Evolutionary conservation across 2,113 vertebrate species (phyloP), one percentile per base, ranked within the genome.

Genomic region (Odocoileus hemionus): DNA sequence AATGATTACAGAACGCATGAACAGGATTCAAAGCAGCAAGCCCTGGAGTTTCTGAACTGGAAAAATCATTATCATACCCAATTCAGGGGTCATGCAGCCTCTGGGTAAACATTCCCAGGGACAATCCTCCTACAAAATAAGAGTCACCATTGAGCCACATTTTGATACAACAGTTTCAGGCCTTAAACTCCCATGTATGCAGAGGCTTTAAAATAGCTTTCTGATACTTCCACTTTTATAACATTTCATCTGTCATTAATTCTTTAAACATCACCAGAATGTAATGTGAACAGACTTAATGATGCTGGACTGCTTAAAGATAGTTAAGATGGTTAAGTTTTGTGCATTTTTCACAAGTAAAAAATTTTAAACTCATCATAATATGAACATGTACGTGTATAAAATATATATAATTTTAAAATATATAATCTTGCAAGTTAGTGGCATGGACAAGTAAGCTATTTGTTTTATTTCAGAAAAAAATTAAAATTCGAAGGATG

Each of bases 41-140:
- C 7, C 1, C 45, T 79, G 88, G 94, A 79, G 43, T 87, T 96
- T 95, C 92, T 87, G 92, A 97, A 89, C 94, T 97, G 92, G 94
- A 96, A 96, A 96, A 96, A 86, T 82, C 94, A 96, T 92, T 86
- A 93, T 96, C 57, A 52, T 87, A 95, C 64, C 92, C 92, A 96
- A 33, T 36, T 89, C 82, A 92, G 90, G 79, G 98, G 80, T 87
- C 95, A 96, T 12, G 5, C 21, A n/a, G 36, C 30, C 55, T 84
- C 70, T 52, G n/a, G 0, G 26, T 61, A 96, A 98, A 97, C 86
- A 96, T 92, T 95, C 74, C 90, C 92, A 90, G 92, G 61, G 92
- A 96, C 60, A 84, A 74, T 39, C 70, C 74, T 86, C 64, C 80
- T 88, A 61, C 36, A 88, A 92, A 96, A 92, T 57, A 89, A 92